phyloP scores from a whole-genome alignment of 2,113 vertebrate genomes.

The Crotalus viridis region DNA sequence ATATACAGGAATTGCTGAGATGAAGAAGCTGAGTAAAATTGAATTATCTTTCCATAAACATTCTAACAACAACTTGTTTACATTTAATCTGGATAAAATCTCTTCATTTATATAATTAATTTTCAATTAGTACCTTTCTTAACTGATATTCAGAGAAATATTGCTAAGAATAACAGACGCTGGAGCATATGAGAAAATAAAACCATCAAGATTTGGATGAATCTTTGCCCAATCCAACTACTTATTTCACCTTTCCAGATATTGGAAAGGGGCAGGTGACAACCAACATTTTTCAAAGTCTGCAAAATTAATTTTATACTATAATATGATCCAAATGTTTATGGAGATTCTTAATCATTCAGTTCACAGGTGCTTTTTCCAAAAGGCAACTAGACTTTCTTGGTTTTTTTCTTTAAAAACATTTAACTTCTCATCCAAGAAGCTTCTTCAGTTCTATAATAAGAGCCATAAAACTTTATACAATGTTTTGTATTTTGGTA shows the following conservation, averaged over 20 bases:
- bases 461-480: background rate
- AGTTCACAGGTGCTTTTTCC: too few species aligned
- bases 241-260: constrained; percentile 39
- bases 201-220: constrained; percentile 46
- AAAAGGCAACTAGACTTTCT: too few species aligned
- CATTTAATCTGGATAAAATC: background rate
- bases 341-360: too few species aligned
- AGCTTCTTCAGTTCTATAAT: too few species aligned
- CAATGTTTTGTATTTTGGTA: background rate
- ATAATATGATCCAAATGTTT: background rate
- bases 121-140: constrained; percentile 24
- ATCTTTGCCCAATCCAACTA: constrained; percentile 47
- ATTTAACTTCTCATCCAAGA: too few species aligned
- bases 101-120: constrained; percentile 34
- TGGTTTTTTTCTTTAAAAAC: too few species aligned
- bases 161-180: constrained; percentile 58
- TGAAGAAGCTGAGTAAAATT: background rate
- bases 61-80: background rate
- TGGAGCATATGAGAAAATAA: constrained; percentile 64
- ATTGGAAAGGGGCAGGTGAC: constrained; percentile 15
- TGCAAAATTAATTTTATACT: constrained; percentile 17
- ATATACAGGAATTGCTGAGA: background rate
- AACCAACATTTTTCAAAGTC: constrained; percentile 23
- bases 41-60: background rate
- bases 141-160: constrained; percentile 55